Percentiles rank a stretch among this genome's conserved stretches.
Evolutionary conservation across 2,113 vertebrate genomes (phyloP).

Genomic region (Carettochelys insculpta): DNA sequence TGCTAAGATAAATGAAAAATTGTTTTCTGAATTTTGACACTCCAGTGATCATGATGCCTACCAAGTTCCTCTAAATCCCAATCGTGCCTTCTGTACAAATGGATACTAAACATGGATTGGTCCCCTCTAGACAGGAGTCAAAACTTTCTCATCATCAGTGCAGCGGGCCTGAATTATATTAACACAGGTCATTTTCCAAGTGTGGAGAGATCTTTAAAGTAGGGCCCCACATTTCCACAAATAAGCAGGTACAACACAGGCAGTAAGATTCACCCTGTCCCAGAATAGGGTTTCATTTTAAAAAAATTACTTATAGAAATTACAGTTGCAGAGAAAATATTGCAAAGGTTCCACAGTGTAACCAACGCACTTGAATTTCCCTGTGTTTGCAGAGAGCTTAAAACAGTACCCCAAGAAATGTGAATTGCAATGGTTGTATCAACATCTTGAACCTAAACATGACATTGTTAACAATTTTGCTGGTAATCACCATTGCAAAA

Average conservation of each 20-base stretch:
- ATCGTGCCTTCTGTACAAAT: background rate
- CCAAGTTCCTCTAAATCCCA: background rate
- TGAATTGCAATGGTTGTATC: background rate
- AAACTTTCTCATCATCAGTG: accelerated
- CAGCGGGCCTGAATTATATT: background rate
- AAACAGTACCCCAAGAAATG: background rate
- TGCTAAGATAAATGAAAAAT: background rate
- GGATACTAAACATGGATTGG: background rate
- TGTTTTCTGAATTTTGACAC: background rate
- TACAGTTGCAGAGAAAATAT: slow-evolving; percentile 7
- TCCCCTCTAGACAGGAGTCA: background rate
- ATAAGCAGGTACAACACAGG: background rate
- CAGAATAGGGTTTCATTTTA: accelerated
- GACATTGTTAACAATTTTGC: too few species aligned
- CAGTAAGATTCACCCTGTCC: background rate
- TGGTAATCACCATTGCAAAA: background rate
- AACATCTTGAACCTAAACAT: background rate
- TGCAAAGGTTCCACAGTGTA: slow-evolving; percentile 18
- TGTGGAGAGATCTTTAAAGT: background rate
- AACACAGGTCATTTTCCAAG: background rate
- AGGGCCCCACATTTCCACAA: background rate
- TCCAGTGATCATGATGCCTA: accelerated
- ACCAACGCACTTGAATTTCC: background rate
- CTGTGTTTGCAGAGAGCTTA: background rate
- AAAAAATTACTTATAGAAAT: slow-evolving; percentile 28